These are phyloP conservation scores for Mellilla xanthometata DNA, from an alignment of 2,888 invertebrate species.

Conservation along the genomic window DNA sequence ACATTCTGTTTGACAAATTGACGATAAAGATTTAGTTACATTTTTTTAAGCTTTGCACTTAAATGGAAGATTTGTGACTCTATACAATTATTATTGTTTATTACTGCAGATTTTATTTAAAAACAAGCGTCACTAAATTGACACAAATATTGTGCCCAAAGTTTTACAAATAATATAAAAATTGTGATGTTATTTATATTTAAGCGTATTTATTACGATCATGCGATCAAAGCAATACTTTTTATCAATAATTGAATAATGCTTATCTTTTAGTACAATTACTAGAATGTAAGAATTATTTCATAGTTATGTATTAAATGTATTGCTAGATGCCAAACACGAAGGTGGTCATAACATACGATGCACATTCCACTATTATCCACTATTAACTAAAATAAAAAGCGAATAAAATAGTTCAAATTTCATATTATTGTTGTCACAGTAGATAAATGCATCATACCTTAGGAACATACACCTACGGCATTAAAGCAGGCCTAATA, in stretches of 20 bases:
- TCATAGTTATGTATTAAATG: constrained; percentile 21
- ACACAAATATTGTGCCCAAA: constrained; percentile 2
- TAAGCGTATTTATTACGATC: constrained; percentile 38
- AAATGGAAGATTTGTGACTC: constrained; percentile 10
- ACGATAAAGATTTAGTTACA: not conserved
- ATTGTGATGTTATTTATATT: constrained; percentile 42
- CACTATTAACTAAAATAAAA: too few species aligned
- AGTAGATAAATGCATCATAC: too few species aligned
- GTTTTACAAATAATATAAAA: constrained; percentile 29
- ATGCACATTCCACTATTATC: too few species aligned
- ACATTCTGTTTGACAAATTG: constrained; percentile 2
- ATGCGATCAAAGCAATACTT: constrained; percentile 47
- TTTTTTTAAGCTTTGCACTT: constrained; percentile 3
- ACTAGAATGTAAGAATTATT: constrained; percentile 34
- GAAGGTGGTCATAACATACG: not conserved
- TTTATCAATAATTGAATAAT: constrained; percentile 36
- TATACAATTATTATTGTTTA: constrained; percentile 2
- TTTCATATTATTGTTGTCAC: too few species aligned
- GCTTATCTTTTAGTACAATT: constrained; percentile 30
- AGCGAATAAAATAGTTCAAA: too few species aligned
- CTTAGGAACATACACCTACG: constrained; percentile 16
- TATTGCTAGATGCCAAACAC: constrained; percentile 35
- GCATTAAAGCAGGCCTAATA: constrained; percentile 37
- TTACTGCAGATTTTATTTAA: constrained; percentile 3
- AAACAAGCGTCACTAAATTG: constrained; percentile 13